phyloP scores from a whole-genome alignment of 2,888 invertebrate genomes.

The Melanchra persicariae region DNA sequence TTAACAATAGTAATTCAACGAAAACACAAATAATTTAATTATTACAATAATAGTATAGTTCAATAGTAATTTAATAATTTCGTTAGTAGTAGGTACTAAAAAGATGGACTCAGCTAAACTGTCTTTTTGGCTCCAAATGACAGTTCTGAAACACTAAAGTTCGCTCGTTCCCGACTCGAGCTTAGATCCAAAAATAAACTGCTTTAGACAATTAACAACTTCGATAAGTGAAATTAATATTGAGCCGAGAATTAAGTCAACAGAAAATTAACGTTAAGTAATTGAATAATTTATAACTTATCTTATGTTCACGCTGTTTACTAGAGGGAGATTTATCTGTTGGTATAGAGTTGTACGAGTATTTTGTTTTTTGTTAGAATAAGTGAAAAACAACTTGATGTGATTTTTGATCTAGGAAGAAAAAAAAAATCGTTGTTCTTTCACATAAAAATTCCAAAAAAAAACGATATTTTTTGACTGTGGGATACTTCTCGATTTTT shows the following conservation, averaged over 20 bases:
- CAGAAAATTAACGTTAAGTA: conserved; percentile 48
- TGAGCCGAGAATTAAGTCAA: conserved; percentile 50
- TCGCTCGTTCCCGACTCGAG: conserved; percentile 9
- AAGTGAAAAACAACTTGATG: background rate
- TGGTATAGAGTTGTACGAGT: no score
- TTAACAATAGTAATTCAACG: no score
- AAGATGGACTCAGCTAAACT: conserved; percentile 8
- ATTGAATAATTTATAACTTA: conserved; percentile 46
- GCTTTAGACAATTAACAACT: conserved; percentile 51
- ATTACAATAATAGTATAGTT: no score
- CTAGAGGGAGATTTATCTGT: conserved; percentile 27
- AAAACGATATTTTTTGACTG: no score
- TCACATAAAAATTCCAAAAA: no score
- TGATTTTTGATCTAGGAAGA: no score
- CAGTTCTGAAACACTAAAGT: conserved; percentile 38
- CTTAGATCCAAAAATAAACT: conserved; percentile 55
- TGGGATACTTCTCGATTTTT: no score
- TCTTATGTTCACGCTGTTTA: conserved; percentile 24
- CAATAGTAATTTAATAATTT: no score
- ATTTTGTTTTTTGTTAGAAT: background rate
- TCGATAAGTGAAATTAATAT: conserved; percentile 60
- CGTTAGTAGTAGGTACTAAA: background rate
- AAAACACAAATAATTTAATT: no score
- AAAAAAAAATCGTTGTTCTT: no score
- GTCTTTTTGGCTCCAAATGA: conserved; percentile 13